These are phyloP conservation scores for Gadopsis marmoratus DNA, from an alignment of 2,797 vertebrate genomes.

Conservation along the genomic window DNA sequence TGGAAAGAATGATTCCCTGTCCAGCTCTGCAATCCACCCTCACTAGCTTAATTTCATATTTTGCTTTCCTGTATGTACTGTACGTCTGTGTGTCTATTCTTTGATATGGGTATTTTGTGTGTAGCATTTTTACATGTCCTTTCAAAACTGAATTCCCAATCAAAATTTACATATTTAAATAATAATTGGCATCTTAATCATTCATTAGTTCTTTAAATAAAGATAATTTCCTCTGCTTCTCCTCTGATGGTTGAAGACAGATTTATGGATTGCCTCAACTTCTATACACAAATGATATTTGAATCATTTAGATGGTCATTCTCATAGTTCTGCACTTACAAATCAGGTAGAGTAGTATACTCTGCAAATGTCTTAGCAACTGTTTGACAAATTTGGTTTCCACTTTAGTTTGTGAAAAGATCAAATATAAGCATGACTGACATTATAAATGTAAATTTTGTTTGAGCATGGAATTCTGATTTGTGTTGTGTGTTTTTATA, in stretches of 20 bases:
- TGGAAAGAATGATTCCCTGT: slow-evolving; percentile 61
- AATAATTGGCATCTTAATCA: not conserved
- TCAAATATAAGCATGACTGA: not conserved
- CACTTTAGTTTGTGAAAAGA: not conserved
- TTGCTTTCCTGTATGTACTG: slow-evolving; percentile 15
- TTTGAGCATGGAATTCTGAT: slow-evolving; percentile 61
- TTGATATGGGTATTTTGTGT: slow-evolving; percentile 2
- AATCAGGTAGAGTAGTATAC: not conserved
- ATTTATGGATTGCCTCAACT: not conserved
- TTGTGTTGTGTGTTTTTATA: slow-evolving; percentile 23
- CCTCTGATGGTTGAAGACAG: not conserved
- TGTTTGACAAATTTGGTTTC: not conserved
- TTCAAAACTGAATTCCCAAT: slow-evolving; percentile 64
- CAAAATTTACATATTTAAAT: slow-evolving; percentile 40
- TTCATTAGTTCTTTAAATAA: not conserved
- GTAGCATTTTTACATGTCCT: slow-evolving; percentile 16
- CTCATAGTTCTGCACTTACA: not conserved
- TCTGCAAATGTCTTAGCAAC: not conserved
- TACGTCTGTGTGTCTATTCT: slow-evolving; percentile 25
- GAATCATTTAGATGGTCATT: too few relatives aligned
- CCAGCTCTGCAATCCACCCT: slow-evolving; percentile 74
- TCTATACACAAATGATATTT: not conserved
- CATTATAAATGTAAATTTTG: slow-evolving; percentile 35
- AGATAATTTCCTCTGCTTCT: not conserved
- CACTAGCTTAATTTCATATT: slow-evolving; percentile 37